Conservation (phyloP, 2,113 vertebrate genomes). For the Porphyrio hochstetteri region DNA sequence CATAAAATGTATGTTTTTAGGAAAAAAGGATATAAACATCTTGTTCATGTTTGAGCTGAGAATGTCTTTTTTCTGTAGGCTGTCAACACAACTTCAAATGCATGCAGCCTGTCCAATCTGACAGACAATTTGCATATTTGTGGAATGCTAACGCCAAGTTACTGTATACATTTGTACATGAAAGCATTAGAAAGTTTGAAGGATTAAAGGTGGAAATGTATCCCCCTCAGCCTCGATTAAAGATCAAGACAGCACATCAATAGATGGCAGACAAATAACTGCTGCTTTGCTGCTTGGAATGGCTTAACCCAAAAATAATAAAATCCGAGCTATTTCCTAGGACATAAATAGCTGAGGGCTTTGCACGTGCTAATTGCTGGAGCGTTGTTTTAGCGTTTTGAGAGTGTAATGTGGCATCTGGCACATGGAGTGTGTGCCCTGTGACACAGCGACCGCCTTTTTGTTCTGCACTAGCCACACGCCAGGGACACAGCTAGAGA, state of each 20-base stretch:
- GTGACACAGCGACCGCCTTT: background rate
- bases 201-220: constrained; percentile 69
- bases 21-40: constrained; percentile 69
- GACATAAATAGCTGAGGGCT: constrained; percentile 49
- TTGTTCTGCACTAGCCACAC: background rate
- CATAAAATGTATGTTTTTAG: constrained; percentile 74
- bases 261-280: constrained; percentile 59
- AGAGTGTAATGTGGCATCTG: background rate
- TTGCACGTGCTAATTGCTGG: constrained; percentile 1
- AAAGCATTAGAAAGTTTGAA: constrained; percentile 71
- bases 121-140: constrained; percentile 81
- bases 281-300: constrained; percentile 27
- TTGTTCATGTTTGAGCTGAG: constrained; percentile 74
- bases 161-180: constrained; percentile 73
- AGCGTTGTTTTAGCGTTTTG: constrained; percentile 33
- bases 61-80: constrained; percentile 73
- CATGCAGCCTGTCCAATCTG: constrained; percentile 73
- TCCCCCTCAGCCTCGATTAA: constrained; percentile 59
- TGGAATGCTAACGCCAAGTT: constrained; percentile 79
- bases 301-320: constrained; percentile 56
- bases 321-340: constrained; percentile 50
- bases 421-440: background rate
- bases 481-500: background rate
- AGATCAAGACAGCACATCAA: constrained; percentile 63
- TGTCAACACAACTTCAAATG: constrained; percentile 74